A percentile compares a stretch with the other conserved stretches of the same genome.
phyloP scores from a whole-genome alignment of 2,113 vertebrate genomes.

The Balaeniceps rex region DNA sequence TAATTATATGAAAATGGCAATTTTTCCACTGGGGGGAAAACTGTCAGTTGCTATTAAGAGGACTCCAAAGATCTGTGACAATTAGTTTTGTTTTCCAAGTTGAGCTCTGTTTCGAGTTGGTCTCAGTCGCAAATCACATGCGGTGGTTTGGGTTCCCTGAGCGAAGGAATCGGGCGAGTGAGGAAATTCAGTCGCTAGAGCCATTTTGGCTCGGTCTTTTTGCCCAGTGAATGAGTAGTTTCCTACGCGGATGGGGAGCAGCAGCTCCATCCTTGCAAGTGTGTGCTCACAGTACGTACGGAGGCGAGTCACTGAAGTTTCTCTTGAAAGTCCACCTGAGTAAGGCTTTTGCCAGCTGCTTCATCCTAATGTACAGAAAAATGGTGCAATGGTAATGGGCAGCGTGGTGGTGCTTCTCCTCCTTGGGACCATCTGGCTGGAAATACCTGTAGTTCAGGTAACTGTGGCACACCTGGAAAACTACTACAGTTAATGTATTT shows the following conservation, averaged over 20 bases:
- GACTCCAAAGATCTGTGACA: not conserved
- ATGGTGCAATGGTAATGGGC: not conserved
- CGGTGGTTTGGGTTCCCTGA: not conserved
- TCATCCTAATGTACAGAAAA: not conserved
- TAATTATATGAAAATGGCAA: not conserved
- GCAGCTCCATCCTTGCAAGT: not conserved
- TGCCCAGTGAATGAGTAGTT: not conserved
- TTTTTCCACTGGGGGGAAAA: not conserved
- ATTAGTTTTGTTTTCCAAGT: not conserved
- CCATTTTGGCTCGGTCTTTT: not conserved
- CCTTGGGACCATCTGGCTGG: not conserved
- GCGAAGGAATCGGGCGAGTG: rapidly evolving
- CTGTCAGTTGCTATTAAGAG: not conserved
- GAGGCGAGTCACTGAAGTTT: not conserved
- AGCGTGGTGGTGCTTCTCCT: not conserved
- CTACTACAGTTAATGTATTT: not conserved
- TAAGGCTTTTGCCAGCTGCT: not conserved
- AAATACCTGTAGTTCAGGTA: not conserved
- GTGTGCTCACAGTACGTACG: rapidly evolving
- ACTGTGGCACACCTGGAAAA: not conserved
- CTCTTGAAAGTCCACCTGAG: not conserved
- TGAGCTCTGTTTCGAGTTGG: not conserved
- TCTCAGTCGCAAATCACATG: rapidly evolving
- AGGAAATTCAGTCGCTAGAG: not conserved
- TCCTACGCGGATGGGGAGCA: not conserved